Base-by-base conservation (phyloP, 2,797 vertebrate species). In the Parauchenoglanis punctatus region DNA sequence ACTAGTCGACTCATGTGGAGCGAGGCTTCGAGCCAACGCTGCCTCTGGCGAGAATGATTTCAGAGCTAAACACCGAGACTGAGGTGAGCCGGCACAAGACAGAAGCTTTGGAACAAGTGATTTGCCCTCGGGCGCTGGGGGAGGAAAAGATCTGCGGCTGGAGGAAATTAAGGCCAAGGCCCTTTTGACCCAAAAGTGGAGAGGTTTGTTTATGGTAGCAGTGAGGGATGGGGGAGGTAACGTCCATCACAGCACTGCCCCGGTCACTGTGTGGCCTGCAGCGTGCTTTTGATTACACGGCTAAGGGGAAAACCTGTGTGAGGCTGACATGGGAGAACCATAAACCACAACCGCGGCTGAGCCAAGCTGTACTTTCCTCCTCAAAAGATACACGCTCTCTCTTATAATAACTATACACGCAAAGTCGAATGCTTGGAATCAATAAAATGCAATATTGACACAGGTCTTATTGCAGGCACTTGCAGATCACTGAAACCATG, bases 1-100 rank as follows among this genome's bases (percentile, higher is more conserved):
- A 92, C 65, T 78, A 86, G 85, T 67, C 63, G 70, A 91, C 91
- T 91, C 92, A 92, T 93, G 91, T 85, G 92, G 89, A 93, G 78
- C 87, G 86, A 87, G 76, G 87, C 91, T 87, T 86, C 72, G 84
- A 89, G 54, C 81, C 75, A 67, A 89, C 63, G 58, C 85, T 89
- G 89, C 90, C 89, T 87, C 59, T 44, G 70, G 85, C 63, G 75
- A 54, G 87, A 89, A 83, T 89, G 90, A 87, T 70, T 88, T 88
- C 81, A 83, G 83, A 59, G 63, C 56, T 78, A 72, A 83, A 89
- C 35, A 5, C 44, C 65, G 87, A 87, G 86, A 46, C 61, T 72
- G 61, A 78, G 81, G 59, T 44, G 40, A 85, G 75, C 18, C 15
- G 35, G 58, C 58, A 72, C 75, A 54, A 67, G 83, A 81, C 83